These are phyloP conservation scores for Saguinus midas DNA, from an alignment of 2,113 vertebrate genomes.

Conservation along the genomic window DNA sequence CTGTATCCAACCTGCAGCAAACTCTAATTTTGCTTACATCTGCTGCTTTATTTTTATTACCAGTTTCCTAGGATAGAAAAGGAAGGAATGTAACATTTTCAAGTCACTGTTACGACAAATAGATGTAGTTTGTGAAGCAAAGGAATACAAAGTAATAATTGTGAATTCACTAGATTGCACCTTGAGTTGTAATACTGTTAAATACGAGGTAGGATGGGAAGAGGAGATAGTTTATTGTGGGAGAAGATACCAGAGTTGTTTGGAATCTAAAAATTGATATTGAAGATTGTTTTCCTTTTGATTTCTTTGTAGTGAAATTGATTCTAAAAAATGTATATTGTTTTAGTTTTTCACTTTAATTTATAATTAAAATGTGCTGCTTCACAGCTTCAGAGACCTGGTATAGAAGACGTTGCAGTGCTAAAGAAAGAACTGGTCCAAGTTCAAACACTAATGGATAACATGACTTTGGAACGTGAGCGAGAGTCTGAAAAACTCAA, in stretches of 20 bases:
- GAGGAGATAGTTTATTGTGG: not conserved
- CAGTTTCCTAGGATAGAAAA: not conserved
- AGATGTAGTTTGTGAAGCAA: not conserved
- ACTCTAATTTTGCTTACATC: not conserved
- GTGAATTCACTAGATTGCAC: not conserved
- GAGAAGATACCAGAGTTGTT: not conserved
- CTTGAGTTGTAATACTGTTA: not conserved
- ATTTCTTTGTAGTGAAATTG: slow-evolving; percentile 45
- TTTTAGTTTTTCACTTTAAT: slow-evolving; percentile 30
- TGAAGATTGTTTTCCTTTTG: slow-evolving; percentile 46
- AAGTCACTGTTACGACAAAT: not conserved
- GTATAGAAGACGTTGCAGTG: slow-evolving; percentile 96
- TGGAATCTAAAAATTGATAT: not conserved
- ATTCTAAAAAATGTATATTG: not conserved
- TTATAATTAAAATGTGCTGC: slow-evolving; percentile 55
- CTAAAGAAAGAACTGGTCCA: slow-evolving; percentile 97
- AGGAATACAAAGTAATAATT: not conserved
- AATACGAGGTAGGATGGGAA: not conserved
- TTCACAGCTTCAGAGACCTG: slow-evolving; percentile 94
- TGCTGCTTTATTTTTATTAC: not conserved
- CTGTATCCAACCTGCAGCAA: not conserved
- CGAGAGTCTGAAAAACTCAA: slow-evolving; percentile 93
- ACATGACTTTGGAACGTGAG: slow-evolving; percentile 93
- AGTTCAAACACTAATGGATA: slow-evolving; percentile 98
- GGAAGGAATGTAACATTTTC: not conserved